Evolutionary conservation across 2,888 invertebrate genomes (phyloP), one percentile per base, ranked within the genome.

Genomic region (Seira ritae): DNA sequence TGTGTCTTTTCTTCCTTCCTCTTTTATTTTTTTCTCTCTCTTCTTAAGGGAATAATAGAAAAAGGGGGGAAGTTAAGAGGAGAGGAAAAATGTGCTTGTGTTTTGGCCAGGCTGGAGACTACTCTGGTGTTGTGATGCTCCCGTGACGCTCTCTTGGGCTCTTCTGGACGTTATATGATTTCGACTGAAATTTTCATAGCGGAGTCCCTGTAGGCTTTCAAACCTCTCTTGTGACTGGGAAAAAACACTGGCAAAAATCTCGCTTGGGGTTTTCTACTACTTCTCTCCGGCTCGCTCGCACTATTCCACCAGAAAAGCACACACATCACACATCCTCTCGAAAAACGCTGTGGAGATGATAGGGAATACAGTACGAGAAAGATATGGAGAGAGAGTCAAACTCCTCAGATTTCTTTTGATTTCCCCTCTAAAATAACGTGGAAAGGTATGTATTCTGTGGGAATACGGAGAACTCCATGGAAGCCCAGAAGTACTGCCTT

Each of bases 201-300:
- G 86, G 86, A 87, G 88, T 88, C 88, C 88, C 88, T 87, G 87
- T 86, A 86, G 88, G 87, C 85, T 87, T 88, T 87, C 85, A 86
- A 80, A 87, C 87, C 88, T 88, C 88, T 88, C 88, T 88, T 80
- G 88, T 87, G 87, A 88, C 88, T 88, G 87, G 83, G 86, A 86
- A 87, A 80, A 88, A 87, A 88, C 87, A 87, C 85, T 86, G 87
- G 85, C 84, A 88, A 87, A 50, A 88, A 88, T 88, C 88, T 88
- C 86, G 87, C 87, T 87, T 88, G 88, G 88, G 87, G 86, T 88
- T 87, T 87, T 77, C 62, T 74, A 12, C 72, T 72, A 60, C 72
- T 50, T 50, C 50, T 60, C 46, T 46, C 70, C 17, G 20, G 42
- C 22, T n/a, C 70, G 20, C 70, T 70, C 50, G 24, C 70, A 50